Base-by-base conservation (phyloP, 2,888 invertebrate species). In the Dasysyrphus tricinctus region DNA sequence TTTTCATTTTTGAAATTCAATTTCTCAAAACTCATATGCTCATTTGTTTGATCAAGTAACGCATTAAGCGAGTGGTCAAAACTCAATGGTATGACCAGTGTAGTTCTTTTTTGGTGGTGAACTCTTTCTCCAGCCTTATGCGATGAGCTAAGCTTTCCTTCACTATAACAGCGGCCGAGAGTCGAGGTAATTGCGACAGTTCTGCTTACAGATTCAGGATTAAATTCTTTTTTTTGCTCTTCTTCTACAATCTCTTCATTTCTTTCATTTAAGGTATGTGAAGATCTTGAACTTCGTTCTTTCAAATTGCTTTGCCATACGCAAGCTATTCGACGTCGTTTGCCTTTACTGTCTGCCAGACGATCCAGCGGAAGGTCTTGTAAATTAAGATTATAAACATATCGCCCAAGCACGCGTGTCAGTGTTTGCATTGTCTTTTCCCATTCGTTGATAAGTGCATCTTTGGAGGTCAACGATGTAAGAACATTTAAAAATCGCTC, bases 361-460 rank as follows among this genome's bases (percentile, higher is more conserved):
- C 97, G 94, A 90, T 97, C 97, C 85, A 97, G 91, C 3, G 96
- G 97, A 70, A 97, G 93, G 93, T 98, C 98, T 65, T 96, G 96
- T 88, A 99, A 93, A 93, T 99, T 99, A 88, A 99, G 94, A 88
- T 97, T 96, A 91, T 99, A 99, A 29, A 99, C 98, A 92, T 99
- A 98, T 19, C 98, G 95, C 0, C 98, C 98, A 79, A 99, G 94
- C 47, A 99, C 98, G 86, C 98, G 94, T 0, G 99, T 99, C 88
- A 99, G 92, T 0, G 98, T 99, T 91, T 98, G 98, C 95, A 99
- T 96, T n/a, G 98, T 98, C 95, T 98, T 98, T 95, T 97, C 97
- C 98, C 98, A 99, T 92, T 99, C 98, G 88, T 96, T 96, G 86
- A 99, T 97, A 12, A 99, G 94, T 91, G 98, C 98, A 91, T 98